Percentiles rank a stretch among this genome's conserved stretches.
Conservation (phyloP, 2,888 invertebrate genomes). For the Elaeidobius kamerunicus region DNA sequence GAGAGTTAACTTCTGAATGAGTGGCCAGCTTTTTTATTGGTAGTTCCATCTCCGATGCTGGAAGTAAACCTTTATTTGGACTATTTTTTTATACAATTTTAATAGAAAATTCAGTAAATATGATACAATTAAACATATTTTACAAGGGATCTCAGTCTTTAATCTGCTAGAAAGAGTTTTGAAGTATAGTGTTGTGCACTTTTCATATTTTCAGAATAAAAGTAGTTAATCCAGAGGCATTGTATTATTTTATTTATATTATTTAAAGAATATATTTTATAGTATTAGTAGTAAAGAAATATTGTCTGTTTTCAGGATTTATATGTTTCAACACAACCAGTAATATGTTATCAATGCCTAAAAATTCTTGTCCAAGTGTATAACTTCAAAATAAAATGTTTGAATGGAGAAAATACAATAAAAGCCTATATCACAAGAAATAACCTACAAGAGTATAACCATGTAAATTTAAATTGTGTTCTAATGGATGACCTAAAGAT, state of each 20-base stretch:
- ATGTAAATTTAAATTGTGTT: constrained; percentile 37
- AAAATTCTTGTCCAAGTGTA: constrained; percentile 37
- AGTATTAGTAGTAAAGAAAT: no score
- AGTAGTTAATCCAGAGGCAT: no score
- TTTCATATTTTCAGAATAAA: no score
- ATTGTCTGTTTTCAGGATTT: constrained; percentile 42
- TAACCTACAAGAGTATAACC: constrained; percentile 35
- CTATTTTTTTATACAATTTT: neutral
- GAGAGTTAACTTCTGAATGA: no score
- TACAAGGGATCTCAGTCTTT: neutral
- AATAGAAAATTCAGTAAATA: neutral
- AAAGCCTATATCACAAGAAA: constrained; percentile 36
- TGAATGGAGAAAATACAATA: constrained; percentile 39
- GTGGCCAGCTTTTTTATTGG: no score
- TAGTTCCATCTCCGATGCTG: no score
- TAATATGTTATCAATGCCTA: constrained; percentile 39
- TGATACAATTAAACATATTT: neutral
- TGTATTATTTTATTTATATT: no score
- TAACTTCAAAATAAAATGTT: constrained; percentile 40
- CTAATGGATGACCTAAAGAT: constrained; percentile 32
- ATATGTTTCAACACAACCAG: constrained; percentile 38
- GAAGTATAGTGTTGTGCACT: no score
- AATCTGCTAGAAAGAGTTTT: no score
- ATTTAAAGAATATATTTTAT: no score
- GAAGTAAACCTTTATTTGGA: neutral